Evolutionary conservation across 2,113 vertebrate genomes (phyloP), one percentile per base, ranked within the genome.

Genomic region (Hystrix brachyura): DNA sequence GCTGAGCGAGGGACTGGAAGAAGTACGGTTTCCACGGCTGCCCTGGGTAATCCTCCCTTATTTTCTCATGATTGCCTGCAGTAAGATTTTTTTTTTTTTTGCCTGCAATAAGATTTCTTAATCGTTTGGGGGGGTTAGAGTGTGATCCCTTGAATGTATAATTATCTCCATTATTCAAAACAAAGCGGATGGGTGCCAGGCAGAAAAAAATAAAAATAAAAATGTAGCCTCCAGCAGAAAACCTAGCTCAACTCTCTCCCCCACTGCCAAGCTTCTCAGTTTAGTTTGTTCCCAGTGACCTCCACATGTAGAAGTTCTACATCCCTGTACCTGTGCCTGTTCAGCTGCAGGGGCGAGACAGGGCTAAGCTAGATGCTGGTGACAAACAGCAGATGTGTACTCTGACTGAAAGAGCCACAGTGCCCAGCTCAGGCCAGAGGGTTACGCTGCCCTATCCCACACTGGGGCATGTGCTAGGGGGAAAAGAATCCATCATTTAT

Each of bases 121-220:
- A 98, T 95, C 96, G 78, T 0, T 23, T 96, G 89, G 97, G 90
- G 82, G 98, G 95, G 98, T 98, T 98, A 98, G 65, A 97, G 95
- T 96, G 57, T 98, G 97, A 98, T 95, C 97, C 97, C 98, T 98
- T 98, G 94, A 97, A 98, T 97, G 98, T 99, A 98, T 98, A 99
- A 99, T 99, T 98, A 98, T 98, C 98, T 98, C 98, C 97, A 98
- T 98, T 98, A 99, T 98, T 64, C 67, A 98, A 99, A 98, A 98
- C 96, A 98, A 98, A 98, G 94, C 83, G 98, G 97, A 90, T 81
- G 65, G 96, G 98, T 99, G 99, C 98, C 98, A 98, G 96, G 98
- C 86, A 97, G 95, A 90, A 98, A 98, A 98, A 98, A 98, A 97
- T 97, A 98, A 98, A 98, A 99, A 98, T 98, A 99, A 99, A 98